These are phyloP conservation scores for Oreochromis mossambicus DNA, from an alignment of 2,797 vertebrate species.

Conservation along the genomic window DNA sequence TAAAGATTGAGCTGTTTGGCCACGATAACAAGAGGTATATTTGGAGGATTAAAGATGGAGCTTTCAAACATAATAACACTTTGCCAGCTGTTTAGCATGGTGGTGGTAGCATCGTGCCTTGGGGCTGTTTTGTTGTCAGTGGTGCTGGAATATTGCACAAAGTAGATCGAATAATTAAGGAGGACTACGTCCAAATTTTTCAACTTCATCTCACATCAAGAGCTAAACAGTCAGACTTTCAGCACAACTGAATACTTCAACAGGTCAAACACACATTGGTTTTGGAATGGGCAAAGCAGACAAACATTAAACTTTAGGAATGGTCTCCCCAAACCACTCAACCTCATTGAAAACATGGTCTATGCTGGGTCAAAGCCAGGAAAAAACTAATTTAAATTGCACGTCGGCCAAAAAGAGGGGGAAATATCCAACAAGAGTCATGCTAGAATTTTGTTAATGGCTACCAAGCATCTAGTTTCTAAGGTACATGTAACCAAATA, in stretches of 20 bases:
- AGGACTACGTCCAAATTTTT: neutral
- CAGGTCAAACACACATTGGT: neutral
- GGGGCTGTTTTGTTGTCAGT: neutral
- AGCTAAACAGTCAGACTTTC: neutral
- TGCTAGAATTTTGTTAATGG: neutral
- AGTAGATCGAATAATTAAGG: neutral
- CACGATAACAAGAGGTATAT: neutral
- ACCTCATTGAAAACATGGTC: neutral
- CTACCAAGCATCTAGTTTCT: neutral
- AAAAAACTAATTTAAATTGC: neutral
- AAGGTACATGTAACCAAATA: neutral
- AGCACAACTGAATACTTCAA: neutral
- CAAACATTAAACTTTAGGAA: neutral
- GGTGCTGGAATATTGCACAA: neutral
- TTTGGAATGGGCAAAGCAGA: neutral
- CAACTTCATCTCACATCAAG: neutral
- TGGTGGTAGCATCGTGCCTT: neutral
- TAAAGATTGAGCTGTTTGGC: neutral
- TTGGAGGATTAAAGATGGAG: neutral
- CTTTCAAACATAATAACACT: neutral
- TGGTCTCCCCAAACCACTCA: neutral
- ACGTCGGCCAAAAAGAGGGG: neutral
- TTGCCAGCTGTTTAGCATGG: neutral
- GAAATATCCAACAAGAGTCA: neutral
- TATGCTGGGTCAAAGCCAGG: neutral